Base-by-base conservation (phyloP, 2,888 invertebrate genomes). In the Drosophila helvetica region DNA sequence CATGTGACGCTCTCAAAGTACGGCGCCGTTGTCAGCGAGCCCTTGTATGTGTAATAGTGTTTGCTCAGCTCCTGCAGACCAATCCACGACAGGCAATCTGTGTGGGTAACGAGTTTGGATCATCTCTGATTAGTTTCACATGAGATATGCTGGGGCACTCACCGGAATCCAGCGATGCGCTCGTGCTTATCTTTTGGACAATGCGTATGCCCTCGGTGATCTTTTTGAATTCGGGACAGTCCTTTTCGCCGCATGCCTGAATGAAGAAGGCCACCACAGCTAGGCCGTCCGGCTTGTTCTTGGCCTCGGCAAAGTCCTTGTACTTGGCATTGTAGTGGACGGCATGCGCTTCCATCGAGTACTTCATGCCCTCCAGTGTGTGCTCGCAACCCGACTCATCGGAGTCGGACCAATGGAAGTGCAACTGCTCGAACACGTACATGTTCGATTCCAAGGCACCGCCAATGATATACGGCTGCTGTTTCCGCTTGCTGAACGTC, bases 331-430 rank as follows among this genome's bases (percentile, higher is more conserved):
- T 95, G 90, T 94, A 96, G 90, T 96, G 96, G 0, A 96, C 96
- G 59, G 96, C 94, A 88, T 96, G 96, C 51, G 96, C 95, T 92
- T 96, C 96, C 92, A 95, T 95, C 9, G 95, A 95, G 80, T 94
- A 96, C 73, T 96, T 95, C 63, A 90, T 94, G 51, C 95, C 96
- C 91, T 96, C 95, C 50, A 96, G 93, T 38, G 95, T 95, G 88
- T 96, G 96, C 90, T 96, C 96, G 80, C 96, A 96, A 15, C 96
- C 96, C 43, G 94, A 94, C 81, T 94, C 94, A 80, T 95, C 95
- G 56, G 94, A 94, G 22, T 95, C 95, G 1, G 95, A 94, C 96
- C 96, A 96, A 91, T 96, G 96, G 91, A 96, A 96, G 91, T 96
- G 96, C 91, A 96, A 93, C 90, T 96, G 96, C 78, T 95, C 95